phyloP scores from a whole-genome alignment of 1,140 invertebrate genomes.

The Sitophilus oryzae region DNA sequence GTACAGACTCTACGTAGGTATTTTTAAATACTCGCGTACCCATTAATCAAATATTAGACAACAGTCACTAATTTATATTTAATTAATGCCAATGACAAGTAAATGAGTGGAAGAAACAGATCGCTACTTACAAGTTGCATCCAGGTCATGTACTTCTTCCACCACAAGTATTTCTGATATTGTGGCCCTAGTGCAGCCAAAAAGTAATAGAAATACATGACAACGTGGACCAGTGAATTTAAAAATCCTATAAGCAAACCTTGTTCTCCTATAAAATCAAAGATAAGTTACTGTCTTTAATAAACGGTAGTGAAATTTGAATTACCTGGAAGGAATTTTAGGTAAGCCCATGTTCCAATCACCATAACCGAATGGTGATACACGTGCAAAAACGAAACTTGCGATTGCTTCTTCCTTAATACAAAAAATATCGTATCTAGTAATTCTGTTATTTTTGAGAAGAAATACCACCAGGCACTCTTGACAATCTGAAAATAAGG shows the following conservation, averaged over 20 bases:
- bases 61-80: too few species aligned
- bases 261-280: slow-evolving; percentile 47
- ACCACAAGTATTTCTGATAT: slow-evolving; percentile 69
- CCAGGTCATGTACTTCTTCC: slow-evolving; percentile 75
- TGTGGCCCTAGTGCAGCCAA: slow-evolving; percentile 62
- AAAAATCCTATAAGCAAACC: slow-evolving; percentile 56
- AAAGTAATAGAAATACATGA: slow-evolving; percentile 74
- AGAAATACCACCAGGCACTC: slow-evolving; percentile 48
- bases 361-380: slow-evolving; percentile 64
- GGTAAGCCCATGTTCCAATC: slow-evolving; percentile 51
- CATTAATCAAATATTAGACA: too few species aligned
- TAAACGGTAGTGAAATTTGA: neutral
- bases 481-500: slow-evolving; percentile 44
- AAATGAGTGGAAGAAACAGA: too few species aligned
- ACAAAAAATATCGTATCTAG: slow-evolving; percentile 80
- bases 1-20: too few species aligned
- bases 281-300: neutral
- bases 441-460: slow-evolving; percentile 57
- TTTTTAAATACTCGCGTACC: too few species aligned
- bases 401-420: slow-evolving; percentile 66
- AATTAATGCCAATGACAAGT: too few species aligned
- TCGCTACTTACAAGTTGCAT: slow-evolving; percentile 66
- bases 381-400: slow-evolving; percentile 68
- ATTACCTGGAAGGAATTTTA: slow-evolving; percentile 52
- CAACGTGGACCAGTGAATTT: slow-evolving; percentile 67